phyloP scores from a whole-genome alignment of 2,888 invertebrate genomes.

The Caenorhabditis sp. region DNA sequence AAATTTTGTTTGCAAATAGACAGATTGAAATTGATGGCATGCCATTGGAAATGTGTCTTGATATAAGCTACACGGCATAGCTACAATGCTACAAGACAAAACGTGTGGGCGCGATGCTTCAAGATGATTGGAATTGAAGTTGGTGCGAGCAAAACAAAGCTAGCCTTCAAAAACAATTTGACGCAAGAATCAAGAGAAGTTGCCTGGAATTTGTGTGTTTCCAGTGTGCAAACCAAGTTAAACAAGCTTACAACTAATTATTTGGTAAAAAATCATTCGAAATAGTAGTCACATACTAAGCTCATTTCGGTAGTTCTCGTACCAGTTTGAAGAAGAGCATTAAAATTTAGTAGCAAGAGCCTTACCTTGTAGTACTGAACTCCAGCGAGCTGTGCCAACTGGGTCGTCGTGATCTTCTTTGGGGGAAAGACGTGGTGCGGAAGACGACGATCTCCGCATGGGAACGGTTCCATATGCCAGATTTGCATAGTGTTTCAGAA shows the following conservation, averaged over 20 bases:
- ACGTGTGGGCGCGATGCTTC: neutral
- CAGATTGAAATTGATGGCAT: neutral
- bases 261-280: too few relatives aligned
- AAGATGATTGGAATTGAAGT: too few relatives aligned
- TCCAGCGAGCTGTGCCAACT: constrained; percentile 85
- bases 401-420: constrained; percentile 84
- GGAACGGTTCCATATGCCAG: constrained; percentile 89
- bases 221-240: too few relatives aligned
- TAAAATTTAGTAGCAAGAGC: neutral
- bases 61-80: neutral
- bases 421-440: constrained; percentile 89
- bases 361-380: constrained; percentile 90
- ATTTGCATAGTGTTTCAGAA: constrained; percentile 82
- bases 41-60: neutral
- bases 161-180: too few relatives aligned
- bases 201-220: too few relatives aligned
- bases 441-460: constrained; percentile 85
- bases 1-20: too few relatives aligned
- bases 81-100: constrained; percentile 14
- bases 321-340: too few relatives aligned
- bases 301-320: too few relatives aligned
- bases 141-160: too few relatives aligned
- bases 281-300: too few relatives aligned
- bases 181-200: too few relatives aligned
- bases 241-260: too few relatives aligned